A percentile compares a stretch with the other conserved stretches of the same genome.
These are phyloP conservation scores for Drosophila miranda DNA, from an alignment of 1,140 invertebrate genomes.

Conservation along the genomic window DNA sequence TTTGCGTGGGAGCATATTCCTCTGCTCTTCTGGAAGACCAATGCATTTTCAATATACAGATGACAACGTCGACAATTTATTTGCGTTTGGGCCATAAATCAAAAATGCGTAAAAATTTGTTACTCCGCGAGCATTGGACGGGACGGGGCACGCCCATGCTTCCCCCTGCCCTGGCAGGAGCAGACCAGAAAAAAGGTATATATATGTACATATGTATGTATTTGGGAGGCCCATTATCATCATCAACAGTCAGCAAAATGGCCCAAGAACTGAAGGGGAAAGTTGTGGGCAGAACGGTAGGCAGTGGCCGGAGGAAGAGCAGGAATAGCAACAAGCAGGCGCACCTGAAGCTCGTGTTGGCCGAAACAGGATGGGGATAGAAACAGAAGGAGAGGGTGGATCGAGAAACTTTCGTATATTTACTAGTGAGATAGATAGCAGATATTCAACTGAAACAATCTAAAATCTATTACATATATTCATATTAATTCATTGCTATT, in stretches of 20 bases:
- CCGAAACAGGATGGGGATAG: slow-evolving; percentile 1
- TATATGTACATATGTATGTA: neutral
- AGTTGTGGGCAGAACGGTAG: slow-evolving; percentile 7
- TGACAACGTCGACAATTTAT: slow-evolving; percentile 65
- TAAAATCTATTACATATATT: no score
- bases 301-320: slow-evolving; percentile 46
- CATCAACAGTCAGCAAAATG: slow-evolving; percentile 79
- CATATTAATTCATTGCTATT: no score
- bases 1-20: neutral
- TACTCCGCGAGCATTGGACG: slow-evolving; percentile 42
- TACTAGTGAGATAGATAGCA: no score
- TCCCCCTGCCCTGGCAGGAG: neutral
- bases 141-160: slow-evolving; percentile 22
- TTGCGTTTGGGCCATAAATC: slow-evolving; percentile 67
- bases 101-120: slow-evolving; percentile 79
- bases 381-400: slow-evolving; percentile 1
- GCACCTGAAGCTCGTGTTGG: slow-evolving; percentile 64
- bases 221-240: slow-evolving; percentile 67
- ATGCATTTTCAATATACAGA: slow-evolving; percentile 75
- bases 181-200: slow-evolving; percentile 5
- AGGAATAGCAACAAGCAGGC: slow-evolving; percentile 67
- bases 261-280: slow-evolving; percentile 50
- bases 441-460: no score
- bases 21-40: slow-evolving; percentile 11
- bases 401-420: no score